A percentile compares a stretch with the other conserved stretches of the same genome.
These are phyloP conservation scores for Hirtodrosophila histrioides DNA, from an alignment of 2,888 invertebrate species.

Conservation along the genomic window DNA sequence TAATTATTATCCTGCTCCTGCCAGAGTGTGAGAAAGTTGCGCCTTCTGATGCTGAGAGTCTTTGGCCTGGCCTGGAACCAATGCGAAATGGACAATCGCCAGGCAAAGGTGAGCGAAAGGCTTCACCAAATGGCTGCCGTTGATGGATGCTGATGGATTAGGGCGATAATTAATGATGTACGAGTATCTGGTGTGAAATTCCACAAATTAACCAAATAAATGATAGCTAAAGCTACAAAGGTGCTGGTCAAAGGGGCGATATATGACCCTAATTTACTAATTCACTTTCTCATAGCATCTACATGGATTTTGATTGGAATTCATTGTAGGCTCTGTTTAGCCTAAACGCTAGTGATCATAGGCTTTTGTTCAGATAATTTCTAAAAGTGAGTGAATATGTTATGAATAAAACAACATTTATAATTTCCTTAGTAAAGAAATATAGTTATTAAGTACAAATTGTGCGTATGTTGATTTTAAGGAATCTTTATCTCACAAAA, in stretches of 20 bases:
- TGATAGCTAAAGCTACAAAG: conserved; percentile 41
- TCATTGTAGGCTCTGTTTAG: no score
- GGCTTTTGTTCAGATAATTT: no score
- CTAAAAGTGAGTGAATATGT: no score
- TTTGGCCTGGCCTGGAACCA: conserved; percentile 5
- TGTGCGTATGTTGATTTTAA: no score
- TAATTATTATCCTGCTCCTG: conserved; percentile 74
- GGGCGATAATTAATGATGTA: conserved; percentile 79
- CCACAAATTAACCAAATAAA: conserved; percentile 63
- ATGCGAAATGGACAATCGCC: conserved; percentile 34
- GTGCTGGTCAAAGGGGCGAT: conserved; percentile 21
- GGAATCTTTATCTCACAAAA: no score
- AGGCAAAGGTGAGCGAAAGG: conserved; percentile 55
- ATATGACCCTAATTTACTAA: conserved; percentile 27
- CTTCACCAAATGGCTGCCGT: conserved; percentile 33
- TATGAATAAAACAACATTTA: no score
- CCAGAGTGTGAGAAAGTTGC: conserved; percentile 79
- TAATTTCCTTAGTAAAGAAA: no score
- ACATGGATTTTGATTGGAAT: not conserved
- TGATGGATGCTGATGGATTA: conserved; percentile 80
- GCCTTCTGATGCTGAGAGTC: conserved; percentile 54
- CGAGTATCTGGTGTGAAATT: conserved; percentile 53
- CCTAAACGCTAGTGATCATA: no score
- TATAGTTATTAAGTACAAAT: no score
- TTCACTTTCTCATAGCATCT: conserved; percentile 23